Evolutionary conservation across 2,888 invertebrate species (phyloP).

Genomic region (Netelia melanura): DNA sequence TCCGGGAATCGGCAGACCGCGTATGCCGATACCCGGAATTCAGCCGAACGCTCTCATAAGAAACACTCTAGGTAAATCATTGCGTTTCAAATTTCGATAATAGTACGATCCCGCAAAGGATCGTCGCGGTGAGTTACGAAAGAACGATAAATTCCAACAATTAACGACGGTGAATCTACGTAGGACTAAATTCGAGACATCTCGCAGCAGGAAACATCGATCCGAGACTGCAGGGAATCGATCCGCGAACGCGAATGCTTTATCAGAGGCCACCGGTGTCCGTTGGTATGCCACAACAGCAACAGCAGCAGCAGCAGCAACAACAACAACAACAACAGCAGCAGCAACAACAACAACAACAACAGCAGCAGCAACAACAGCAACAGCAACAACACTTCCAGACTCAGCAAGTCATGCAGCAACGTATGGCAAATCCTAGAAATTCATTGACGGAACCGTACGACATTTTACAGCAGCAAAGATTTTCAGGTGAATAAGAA

Average conservation of each 20-base stretch:
- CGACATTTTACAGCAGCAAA: conserved; percentile 80
- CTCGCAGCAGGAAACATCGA: conserved; percentile 81
- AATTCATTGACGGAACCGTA: conserved; percentile 80
- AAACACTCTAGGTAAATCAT: conserved; percentile 78
- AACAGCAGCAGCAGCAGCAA: conserved; percentile 84
- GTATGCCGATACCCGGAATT: conserved; percentile 82
- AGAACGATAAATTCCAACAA: background rate
- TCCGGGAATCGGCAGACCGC: conserved; percentile 86
- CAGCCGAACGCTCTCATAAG: conserved; percentile 81
- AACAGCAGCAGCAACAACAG: conserved; percentile 84
- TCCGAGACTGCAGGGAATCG: conserved; percentile 85
- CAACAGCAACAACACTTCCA: conserved; percentile 79
- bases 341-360: conserved; percentile 82
- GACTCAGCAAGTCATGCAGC: conserved; percentile 79
- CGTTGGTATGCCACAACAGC: conserved; percentile 80
- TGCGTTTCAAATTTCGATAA: background rate
- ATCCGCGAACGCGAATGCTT: conserved; percentile 86
- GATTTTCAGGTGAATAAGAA: conserved; percentile 78
- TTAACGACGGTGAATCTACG: conserved; percentile 39
- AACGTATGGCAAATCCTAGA: conserved; percentile 81
- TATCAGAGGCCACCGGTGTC: conserved; percentile 85
- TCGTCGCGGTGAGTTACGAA: no score
- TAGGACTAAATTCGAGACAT: conserved; percentile 79
- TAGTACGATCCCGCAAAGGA: no score
- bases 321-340: conserved; percentile 81